Base-by-base conservation (phyloP, 2,888 invertebrate species). In the Rhamphomyia laevipes region DNA sequence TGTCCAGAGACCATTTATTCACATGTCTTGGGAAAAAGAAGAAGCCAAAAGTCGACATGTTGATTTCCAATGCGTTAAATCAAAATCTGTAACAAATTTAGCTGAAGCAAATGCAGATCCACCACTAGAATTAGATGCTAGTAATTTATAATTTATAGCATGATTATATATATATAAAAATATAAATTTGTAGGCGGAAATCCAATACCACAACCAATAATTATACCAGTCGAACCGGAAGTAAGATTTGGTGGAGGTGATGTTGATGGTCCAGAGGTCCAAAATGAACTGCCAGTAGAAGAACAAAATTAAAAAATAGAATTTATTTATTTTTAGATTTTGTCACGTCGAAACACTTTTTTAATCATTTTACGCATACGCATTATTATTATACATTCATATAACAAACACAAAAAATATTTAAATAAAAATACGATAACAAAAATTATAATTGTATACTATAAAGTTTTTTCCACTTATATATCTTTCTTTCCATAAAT, bases 1-100 rank as follows among this genome's bases (percentile, higher is more conserved):
- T 69, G 97, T 99, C 0, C 99, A 99, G 67, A 77, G 99, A 1
- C 99, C 99, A 0, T 99, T 99, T 71, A 90, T 99, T 47, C 94
- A 96, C 65, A 71, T 71, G 71, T 70, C 70, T 0, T 99, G 99
- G 99, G 99, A 99, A 67, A 99, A 99, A 63, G 99, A 99, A 64
- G 99, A 99, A 63, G 97, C 96, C 0, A 95, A 96, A 65, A 94
- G 93, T 63, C 82, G 99, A 1, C 99, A 99, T 66, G 99, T 99
- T 0, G 99, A 99, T 70, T 99, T 97, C 64, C 92, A 97, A 73
- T 97, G 96, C 66, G 94, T 97, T 48, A 96, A 95, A 71, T 94
- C 93, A 4, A 96, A 97, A 66, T 94, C 94, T 0, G 94, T 96
- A 27, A 96, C 95, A 11, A 96, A 97, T 72, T 73, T 97, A 53